A percentile compares a stretch with the other conserved stretches of the same genome.
Conservation (phyloP, 2,888 invertebrate species). For the Dinocampus coccinellae region DNA sequence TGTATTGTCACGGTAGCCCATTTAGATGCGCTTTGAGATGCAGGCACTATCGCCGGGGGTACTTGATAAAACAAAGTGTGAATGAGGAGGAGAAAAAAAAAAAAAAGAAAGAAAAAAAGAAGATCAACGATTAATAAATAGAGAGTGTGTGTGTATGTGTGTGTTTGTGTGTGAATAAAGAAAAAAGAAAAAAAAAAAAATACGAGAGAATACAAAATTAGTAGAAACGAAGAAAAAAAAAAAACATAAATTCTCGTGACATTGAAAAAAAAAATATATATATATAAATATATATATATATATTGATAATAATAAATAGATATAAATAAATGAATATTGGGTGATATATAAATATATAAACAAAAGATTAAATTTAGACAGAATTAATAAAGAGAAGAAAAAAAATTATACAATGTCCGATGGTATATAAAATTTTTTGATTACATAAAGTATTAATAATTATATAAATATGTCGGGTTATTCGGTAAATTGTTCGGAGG, state of each 20-base stretch:
- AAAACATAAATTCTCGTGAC: too few species aligned
- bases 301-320: too few species aligned
- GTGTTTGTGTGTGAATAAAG: too few species aligned
- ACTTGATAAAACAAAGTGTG: conserved; percentile 10
- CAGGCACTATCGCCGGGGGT: conserved; percentile 26
- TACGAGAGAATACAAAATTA: not conserved
- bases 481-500: conserved; percentile 78
- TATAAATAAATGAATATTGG: too few species aligned
- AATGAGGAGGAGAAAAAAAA: too few species aligned
- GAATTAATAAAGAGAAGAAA: too few species aligned
- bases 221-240: not conserved
- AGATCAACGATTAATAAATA: conserved; percentile 10
- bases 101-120: too few species aligned
- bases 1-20: conserved; percentile 56
- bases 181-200: too few species aligned
- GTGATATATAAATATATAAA: too few species aligned
- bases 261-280: too few species aligned
- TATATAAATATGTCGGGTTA: conserved; percentile 58
- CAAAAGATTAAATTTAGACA: too few species aligned
- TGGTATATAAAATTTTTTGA: not conserved
- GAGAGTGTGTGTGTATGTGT: too few species aligned
- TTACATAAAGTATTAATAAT: not conserved
- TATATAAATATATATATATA: not conserved
- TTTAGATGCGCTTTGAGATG: conserved; percentile 39
- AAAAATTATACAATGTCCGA: not conserved